Conservation (phyloP, 2,797 vertebrate species). For the Sebastes glaucus region DNA sequence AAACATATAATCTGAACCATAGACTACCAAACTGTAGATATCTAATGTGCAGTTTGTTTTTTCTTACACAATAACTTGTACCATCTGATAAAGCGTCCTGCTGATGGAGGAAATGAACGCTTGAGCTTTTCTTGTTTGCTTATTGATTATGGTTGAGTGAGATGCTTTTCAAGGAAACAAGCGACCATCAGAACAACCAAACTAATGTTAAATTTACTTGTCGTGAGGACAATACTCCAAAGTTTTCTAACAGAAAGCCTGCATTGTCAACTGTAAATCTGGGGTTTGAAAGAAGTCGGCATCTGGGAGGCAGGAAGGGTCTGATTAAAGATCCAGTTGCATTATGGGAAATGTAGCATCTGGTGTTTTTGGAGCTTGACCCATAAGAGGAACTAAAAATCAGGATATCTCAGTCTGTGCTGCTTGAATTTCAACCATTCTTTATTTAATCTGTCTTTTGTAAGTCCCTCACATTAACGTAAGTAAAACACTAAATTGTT, state of each 20-base stretch:
- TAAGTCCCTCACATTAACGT: background rate
- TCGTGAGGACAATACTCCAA: background rate
- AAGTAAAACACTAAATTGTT: background rate
- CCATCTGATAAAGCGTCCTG: background rate
- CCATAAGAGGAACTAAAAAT: background rate
- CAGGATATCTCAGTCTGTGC: background rate
- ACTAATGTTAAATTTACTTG: background rate
- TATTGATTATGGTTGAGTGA: slow-evolving; percentile 4
- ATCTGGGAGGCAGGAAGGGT: background rate
- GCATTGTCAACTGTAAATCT: background rate
- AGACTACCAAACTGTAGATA: background rate
- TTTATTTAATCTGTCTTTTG: background rate
- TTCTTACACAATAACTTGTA: background rate
- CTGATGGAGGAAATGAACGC: background rate
- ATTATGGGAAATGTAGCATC: slow-evolving; percentile 1
- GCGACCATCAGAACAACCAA: background rate
- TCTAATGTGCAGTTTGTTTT: background rate
- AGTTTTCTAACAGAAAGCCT: background rate
- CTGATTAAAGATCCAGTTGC: background rate
- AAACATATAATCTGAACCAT: background rate
- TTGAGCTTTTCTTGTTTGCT: background rate
- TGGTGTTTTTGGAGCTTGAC: background rate
- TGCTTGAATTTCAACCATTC: background rate
- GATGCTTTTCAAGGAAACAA: slow-evolving; percentile 30
- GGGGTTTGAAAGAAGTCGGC: background rate